Base-by-base conservation (phyloP, 2,888 invertebrate genomes). In the Gymnocheta viridis region DNA sequence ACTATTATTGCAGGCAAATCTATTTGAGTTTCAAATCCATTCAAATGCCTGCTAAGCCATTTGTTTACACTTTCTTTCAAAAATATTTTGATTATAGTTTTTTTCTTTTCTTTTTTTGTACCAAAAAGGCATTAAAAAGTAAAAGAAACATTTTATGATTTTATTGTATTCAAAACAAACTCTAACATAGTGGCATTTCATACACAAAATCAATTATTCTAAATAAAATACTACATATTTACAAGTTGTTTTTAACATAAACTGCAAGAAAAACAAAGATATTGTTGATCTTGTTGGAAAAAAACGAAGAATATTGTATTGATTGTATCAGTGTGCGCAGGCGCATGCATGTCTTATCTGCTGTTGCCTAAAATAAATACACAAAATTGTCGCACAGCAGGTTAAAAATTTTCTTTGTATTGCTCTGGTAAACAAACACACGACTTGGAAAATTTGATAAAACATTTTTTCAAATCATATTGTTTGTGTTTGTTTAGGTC, bases 331-430 rank as follows among this genome's bases (percentile, higher is more conserved):
- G 10, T 7, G 47, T 19, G 19, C 19, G 19, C 47, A 19, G 47
- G 35, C 66, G 19, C 32, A 47, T 32, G 19, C 32, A 47, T 32
- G 66, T 67, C 49, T 49, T 35, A 49, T 49, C 19, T 35, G 1
- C 27, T 2, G 5, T 17, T 44, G n/a, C 14, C n/a, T n/a, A n/a
- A n/a, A n/a, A n/a, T n/a, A n/a, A 47, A 19, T 66, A n/a, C 24
- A 32, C n/a, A 35, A 32, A 14, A 32, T 10, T 32, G 2, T 14
- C 14, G 35, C 72, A 35, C 72, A 72, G 72, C 72, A 72, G 60
- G 58, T 60, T 72, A 10, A 58, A 72, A 14, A 47, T n/a, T 47
- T 47, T 38, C 62, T 62, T 72, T 58, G 27, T 32, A 22, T 14
- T 41, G 9, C 19, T 29, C 38, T 35, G 9, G 17, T 60, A 49